Evolutionary conservation across 2,113 vertebrate genomes (phyloP), one percentile per base, ranked within the genome.

Genomic region (Aegotheles bennettii): DNA sequence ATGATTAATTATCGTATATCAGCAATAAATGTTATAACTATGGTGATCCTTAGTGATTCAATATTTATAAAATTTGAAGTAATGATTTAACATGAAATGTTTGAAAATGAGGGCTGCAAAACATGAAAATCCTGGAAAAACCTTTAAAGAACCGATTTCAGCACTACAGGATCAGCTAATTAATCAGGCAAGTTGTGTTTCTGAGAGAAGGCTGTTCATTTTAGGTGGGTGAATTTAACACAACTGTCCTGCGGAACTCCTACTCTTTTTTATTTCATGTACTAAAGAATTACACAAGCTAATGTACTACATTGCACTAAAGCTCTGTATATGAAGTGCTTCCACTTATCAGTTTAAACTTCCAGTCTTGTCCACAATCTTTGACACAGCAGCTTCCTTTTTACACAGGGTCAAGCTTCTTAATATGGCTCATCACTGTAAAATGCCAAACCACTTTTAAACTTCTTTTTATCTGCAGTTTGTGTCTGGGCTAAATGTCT

Each of bases 381-480:
- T 4, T 54, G 77, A 92, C 93, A 86, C 8, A 73, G 31, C 45
- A 90, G 17, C 36, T 73, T 91, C 74, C 42, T 14, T 89, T 47
- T 86, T 84, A 47, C 51, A 61, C 33, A 43, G 23, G 57, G 50
- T 93, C 77, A 95, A 83, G 38, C 25, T 47, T 82, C 67, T 88
- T 92, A 86, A 80, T 90, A 83, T 69, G 86, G 85, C 6, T 89
- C 36, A 54, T 81, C 51, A 54, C 57, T 50, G 82, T 78, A 94
- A 96, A 94, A 88, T 57, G 70, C 76, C 53, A 79, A 94, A 73
- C 11, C 7, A 38, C 48, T 93, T 92, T 84, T 91, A 57, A 90
- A 33, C 42, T 71, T 92, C 38, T 60, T 92, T 93, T 92, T 42
- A 92, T 91, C 86, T 75, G 45, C 36, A 71, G 26, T 29, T 71